Evolutionary conservation across 1,140 invertebrate species (phyloP), one percentile per base, ranked within the genome.

Genomic region (Calycopis cecrops): DNA sequence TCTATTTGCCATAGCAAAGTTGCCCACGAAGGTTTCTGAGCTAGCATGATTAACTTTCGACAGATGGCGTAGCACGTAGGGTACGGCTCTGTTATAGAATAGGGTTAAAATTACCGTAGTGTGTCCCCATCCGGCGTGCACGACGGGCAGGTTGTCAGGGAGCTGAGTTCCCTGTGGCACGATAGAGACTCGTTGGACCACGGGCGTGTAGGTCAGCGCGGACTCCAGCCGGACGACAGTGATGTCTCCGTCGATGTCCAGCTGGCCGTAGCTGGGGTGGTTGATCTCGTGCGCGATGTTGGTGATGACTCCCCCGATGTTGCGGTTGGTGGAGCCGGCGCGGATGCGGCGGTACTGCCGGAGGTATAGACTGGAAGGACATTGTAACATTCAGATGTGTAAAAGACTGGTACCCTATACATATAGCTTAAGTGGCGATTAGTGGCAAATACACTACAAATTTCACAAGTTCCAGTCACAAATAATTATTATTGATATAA

Each of bases 111-210:
- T 48, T 53, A 64, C 75, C 18, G 54, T 14, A 44, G 60, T 62
- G 7, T 48, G 44, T 37, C 74, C 74, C 74, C 73, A 79, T 37
- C 76, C 73, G 58, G 64, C 73, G 12, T 73, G 64, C 0, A 65
- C 58, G 0, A 76, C 73, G 0, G 61, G 52, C 0, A 56, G 48
- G n/a, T 67, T 58, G 28, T 70, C 69, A 8, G 72, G 73, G 0
- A 76, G 44, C 0, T 12, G 42, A 11, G 48, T 58, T 2, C 59
- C 60, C n/a, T 64, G 60, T 7, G 16, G 9, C 0, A 63, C 40
- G 4, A 76, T 68, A 10, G 60, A 49, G 3, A 49, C 67, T 34
- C 61, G 56, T 18, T 65, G 62, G 11, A 77, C 61, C 1, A 18
- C 48, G 0, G 50, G 28, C 0, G 21, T 53, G 40, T 60, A 71